These are phyloP conservation scores for Danio choprae DNA, from an alignment of 2,797 vertebrate species.

Conservation along the genomic window DNA sequence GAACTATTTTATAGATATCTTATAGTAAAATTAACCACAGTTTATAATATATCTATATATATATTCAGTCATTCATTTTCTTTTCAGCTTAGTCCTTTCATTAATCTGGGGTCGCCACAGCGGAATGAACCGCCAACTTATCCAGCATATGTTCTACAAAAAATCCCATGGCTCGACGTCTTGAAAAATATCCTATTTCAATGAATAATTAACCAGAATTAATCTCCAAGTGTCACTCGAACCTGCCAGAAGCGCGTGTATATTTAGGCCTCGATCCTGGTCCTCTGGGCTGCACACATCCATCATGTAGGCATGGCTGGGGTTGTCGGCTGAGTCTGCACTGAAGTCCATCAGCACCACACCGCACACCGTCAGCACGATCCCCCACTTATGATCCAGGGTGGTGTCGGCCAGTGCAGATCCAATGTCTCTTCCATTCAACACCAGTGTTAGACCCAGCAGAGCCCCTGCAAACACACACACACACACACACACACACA, in stretches of 20 bases:
- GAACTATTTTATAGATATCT: no score
- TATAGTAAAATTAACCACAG: no score
- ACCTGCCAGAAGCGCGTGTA: slow-evolving; percentile 94
- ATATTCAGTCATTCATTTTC: no score
- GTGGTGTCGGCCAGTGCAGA: slow-evolving; percentile 84
- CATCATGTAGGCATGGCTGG: slow-evolving; percentile 99
- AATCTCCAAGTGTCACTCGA: slow-evolving; percentile 34
- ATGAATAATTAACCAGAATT: not conserved
- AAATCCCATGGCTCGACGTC: not conserved
- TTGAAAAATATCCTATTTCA: not conserved
- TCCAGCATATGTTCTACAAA: no score
- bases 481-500: no score
- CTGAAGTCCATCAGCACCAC: slow-evolving; percentile 99
- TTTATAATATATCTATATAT: no score
- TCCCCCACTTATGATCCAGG: slow-evolving; percentile 92
- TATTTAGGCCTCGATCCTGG: slow-evolving; percentile 95
- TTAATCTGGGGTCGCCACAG: no score
- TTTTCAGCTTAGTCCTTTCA: no score
- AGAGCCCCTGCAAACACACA: slow-evolving; percentile 81
- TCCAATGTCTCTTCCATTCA: slow-evolving; percentile 94
- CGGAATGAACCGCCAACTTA: no score
- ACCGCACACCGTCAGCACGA: slow-evolving; percentile 91
- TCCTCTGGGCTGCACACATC: slow-evolving; percentile 94
- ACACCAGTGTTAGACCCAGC: slow-evolving; percentile 88
- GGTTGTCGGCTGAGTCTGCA: slow-evolving; percentile 96